phyloP scores from a whole-genome alignment of 2,797 vertebrate species.

The Channa striata region DNA sequence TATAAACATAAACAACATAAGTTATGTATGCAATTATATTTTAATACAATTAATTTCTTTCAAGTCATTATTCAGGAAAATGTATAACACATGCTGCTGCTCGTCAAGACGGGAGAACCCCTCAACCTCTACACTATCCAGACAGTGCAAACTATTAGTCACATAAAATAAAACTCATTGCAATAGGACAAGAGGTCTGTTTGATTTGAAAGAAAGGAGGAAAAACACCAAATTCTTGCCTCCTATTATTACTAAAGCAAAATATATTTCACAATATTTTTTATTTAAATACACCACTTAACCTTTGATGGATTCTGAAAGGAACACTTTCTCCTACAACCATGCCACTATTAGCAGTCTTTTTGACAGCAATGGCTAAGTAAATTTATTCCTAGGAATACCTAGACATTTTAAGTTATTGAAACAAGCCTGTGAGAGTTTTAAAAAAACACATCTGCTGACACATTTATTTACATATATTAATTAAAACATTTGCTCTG shows the following conservation, averaged over 20 bases:
- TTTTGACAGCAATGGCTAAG: conserved; percentile 76
- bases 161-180: conserved; percentile 70
- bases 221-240: conserved; percentile 25
- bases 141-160: conserved; percentile 65
- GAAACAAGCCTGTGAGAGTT: conserved; percentile 61
- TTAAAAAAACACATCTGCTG: conserved; percentile 53
- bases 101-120: conserved; percentile 64
- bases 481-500: conserved; percentile 64
- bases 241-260: conserved; percentile 67
- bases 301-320: conserved; percentile 77
- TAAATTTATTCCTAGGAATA: conserved; percentile 69
- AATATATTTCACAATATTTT: conserved; percentile 77
- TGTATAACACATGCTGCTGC: conserved; percentile 74
- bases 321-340: conserved; percentile 56
- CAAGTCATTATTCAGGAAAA: conserved; percentile 79
- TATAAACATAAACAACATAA: conserved; percentile 62
- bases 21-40: conserved; percentile 75
- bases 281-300: conserved; percentile 60
- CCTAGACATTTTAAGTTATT: conserved; percentile 74
- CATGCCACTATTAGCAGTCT: conserved; percentile 61
- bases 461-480: conserved; percentile 57
- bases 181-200: conserved; percentile 59
- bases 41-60: conserved; percentile 69
- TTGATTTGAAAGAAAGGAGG: conserved; percentile 60
- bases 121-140: conserved; percentile 53